These are phyloP conservation scores for Oryctes rhinoceros DNA, from an alignment of 1,140 invertebrate genomes.

Conservation along the genomic window DNA sequence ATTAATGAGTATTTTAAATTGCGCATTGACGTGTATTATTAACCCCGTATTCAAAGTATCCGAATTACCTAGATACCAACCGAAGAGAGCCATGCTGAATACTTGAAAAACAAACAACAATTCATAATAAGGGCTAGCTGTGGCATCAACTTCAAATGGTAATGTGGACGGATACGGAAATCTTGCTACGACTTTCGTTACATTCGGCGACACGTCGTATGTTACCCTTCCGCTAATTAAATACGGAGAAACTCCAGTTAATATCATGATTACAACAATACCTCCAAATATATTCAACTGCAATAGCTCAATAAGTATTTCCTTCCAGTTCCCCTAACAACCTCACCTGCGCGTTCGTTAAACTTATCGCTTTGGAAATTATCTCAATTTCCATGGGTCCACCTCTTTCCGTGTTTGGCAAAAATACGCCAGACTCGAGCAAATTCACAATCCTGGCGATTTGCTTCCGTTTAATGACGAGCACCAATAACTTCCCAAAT, in stretches of 20 bases:
- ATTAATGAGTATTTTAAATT: conserved; percentile 45
- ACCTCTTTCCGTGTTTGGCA: conserved; percentile 36
- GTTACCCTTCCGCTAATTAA: conserved; percentile 1
- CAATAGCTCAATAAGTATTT: neutral
- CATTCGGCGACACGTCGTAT: conserved; percentile 35
- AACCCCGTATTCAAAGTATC: conserved; percentile 46
- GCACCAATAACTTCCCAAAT: conserved; percentile 1
- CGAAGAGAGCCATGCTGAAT: conserved; percentile 42
- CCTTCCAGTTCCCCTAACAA: neutral
- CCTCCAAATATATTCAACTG: conserved; percentile 40
- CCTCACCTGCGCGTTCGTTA: conserved; percentile 30
- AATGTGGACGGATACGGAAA: conserved; percentile 47
- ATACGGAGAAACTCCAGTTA: conserved; percentile 26
- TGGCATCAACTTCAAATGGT: conserved; percentile 40
- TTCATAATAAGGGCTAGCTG: conserved; percentile 26
- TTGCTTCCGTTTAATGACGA: neutral
- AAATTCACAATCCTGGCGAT: conserved; percentile 13
- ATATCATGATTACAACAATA: conserved; percentile 34
- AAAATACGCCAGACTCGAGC: conserved; percentile 27
- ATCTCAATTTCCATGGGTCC: conserved; percentile 27
- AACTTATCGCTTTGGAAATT: conserved; percentile 2
- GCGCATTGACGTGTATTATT: conserved; percentile 45
- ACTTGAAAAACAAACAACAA: conserved; percentile 42
- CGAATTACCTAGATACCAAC: conserved; percentile 43
- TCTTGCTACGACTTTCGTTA: conserved; percentile 20